Percentiles rank a stretch among this genome's conserved stretches.
Evolutionary conservation across 2,888 invertebrate species (phyloP).

Genomic region (Drosophila atripex): DNA sequence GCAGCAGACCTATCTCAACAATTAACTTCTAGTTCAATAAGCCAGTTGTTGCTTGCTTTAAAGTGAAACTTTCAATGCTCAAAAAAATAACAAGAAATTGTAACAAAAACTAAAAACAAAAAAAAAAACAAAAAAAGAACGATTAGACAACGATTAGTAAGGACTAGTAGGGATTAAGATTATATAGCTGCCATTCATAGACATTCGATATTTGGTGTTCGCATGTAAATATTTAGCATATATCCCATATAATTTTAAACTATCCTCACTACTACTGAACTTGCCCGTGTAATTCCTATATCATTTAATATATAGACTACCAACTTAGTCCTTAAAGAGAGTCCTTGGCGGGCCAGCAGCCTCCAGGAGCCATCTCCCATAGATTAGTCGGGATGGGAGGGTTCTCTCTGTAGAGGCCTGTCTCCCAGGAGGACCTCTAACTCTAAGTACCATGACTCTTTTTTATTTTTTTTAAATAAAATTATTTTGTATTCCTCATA

Average conservation of each 20-base stretch:
- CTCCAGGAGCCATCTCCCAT: too few species aligned
- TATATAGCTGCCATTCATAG: constrained; percentile 16
- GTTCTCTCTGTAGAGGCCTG: too few species aligned
- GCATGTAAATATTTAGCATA: constrained; percentile 41
- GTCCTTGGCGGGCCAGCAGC: too few species aligned
- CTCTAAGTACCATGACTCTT: constrained; percentile 7
- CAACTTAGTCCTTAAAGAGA: too few species aligned
- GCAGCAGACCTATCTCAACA: constrained; percentile 31
- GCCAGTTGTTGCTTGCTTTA: constrained; percentile 60
- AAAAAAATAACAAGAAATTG: constrained; percentile 6
- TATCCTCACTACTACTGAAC: neutral
- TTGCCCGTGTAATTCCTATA: constrained; percentile 13
- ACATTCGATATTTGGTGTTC: constrained; percentile 26
- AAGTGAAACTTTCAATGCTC: constrained; percentile 79
- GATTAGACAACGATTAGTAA: neutral
- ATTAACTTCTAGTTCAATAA: constrained; percentile 22
- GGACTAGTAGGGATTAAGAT: neutral
- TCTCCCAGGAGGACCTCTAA: neutral
- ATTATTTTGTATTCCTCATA: neutral
- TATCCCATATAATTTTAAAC: neutral
- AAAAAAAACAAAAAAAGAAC: neutral
- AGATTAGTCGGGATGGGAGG: too few species aligned
- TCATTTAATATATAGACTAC: neutral
- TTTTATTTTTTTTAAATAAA: constrained; percentile 8
- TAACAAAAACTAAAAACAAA: neutral